Evolutionary conservation across 2,888 invertebrate genomes (phyloP).

Genomic region (Pterostichus niger): DNA sequence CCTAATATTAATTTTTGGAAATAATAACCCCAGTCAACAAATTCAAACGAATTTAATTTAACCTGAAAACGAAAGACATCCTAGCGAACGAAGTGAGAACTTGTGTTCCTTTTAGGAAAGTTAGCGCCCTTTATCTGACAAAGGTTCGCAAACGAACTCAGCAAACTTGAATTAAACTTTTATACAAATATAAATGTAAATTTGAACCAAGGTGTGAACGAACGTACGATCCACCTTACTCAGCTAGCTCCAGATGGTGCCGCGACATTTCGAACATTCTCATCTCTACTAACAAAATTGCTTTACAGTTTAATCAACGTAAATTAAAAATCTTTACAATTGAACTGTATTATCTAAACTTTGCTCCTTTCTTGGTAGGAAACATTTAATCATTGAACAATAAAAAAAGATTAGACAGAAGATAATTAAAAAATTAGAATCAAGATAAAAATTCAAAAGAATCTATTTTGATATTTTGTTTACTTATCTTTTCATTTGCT

Average conservation of each 20-base stretch:
- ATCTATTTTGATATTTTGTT: no score
- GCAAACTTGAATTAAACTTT: slow-evolving; percentile 57
- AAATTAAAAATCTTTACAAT: no score
- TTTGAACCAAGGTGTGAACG: slow-evolving; percentile 42
- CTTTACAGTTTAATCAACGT: no score
- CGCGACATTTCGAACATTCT: not conserved
- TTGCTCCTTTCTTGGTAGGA: no score
- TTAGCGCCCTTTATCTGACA: slow-evolving; percentile 55
- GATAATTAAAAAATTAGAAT: no score
- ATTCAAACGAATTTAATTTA: slow-evolving; percentile 39
- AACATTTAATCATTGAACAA: no score
- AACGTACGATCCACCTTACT: not conserved
- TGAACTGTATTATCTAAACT: no score
- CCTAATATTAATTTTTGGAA: slow-evolving; percentile 28
- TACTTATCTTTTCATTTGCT: no score
- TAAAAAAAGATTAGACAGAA: no score
- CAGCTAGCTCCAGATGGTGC: not conserved
- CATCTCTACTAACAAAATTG: not conserved
- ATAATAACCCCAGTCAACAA: slow-evolving; percentile 36
- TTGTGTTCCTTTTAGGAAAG: slow-evolving; percentile 54
- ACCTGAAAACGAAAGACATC: slow-evolving; percentile 29
- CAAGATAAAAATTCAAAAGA: no score
- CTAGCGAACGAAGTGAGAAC: slow-evolving; percentile 49
- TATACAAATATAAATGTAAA: slow-evolving; percentile 65
- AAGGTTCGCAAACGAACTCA: slow-evolving; percentile 53